These are phyloP conservation scores for Rhabdophis nuchalis DNA, from an alignment of 2,797 vertebrate species.

Conservation along the genomic window DNA sequence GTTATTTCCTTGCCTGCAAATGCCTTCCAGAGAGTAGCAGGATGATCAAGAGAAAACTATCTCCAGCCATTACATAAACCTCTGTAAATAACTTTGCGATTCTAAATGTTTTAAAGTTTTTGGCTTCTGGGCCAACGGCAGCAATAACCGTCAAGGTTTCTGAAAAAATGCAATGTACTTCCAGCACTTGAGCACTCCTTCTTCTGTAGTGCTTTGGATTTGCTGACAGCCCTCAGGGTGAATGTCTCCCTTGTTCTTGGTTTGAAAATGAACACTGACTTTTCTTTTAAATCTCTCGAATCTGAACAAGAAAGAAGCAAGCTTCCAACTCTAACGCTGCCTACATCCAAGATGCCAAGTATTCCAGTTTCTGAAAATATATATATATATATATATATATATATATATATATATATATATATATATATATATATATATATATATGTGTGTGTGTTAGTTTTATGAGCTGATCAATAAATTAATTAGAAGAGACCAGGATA, in stretches of 20 bases:
- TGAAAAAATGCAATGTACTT: background rate
- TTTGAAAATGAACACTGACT: background rate
- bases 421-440: too few relatives aligned
- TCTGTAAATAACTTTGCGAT: background rate
- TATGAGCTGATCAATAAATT: too few relatives aligned
- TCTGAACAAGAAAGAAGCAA: background rate
- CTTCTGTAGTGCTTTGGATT: background rate
- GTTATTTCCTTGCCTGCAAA: background rate
- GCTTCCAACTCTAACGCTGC: background rate
- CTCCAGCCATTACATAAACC: slow-evolving; percentile 5
- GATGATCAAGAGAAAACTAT: background rate
- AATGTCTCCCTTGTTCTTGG: slow-evolving; percentile 9
- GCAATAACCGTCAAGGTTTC: background rate
- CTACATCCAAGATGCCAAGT: background rate
- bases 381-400: too few relatives aligned
- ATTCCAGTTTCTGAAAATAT: background rate
- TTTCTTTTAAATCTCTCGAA: background rate
- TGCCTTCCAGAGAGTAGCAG: background rate
- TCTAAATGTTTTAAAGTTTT: slow-evolving; percentile 15
- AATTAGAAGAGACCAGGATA: too few relatives aligned
- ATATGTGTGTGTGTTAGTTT: too few relatives aligned
- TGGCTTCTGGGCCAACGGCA: background rate
- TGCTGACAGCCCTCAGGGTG: background rate
- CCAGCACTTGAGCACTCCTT: background rate
- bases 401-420: too few relatives aligned